Conservation (phyloP, 2,113 vertebrate species). For the Vulpes ferrilata region DNA sequence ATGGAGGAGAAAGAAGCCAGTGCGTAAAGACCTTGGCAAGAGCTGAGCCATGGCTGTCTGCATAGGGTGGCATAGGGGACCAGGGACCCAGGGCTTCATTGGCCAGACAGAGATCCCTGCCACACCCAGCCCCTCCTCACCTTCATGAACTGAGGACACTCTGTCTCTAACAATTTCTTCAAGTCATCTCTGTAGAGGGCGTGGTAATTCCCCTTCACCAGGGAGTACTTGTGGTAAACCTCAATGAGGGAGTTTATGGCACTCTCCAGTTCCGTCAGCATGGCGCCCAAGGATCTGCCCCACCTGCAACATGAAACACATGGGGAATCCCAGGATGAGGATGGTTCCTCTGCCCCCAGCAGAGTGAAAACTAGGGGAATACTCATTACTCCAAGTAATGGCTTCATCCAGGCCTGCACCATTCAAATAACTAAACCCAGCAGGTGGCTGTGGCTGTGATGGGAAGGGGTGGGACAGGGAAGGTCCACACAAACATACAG, state of each 20-base stretch:
- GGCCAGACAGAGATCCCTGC: neutral
- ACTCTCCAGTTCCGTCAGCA: constrained; percentile 61
- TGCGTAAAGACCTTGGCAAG: neutral
- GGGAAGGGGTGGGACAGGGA: neutral
- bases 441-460: neutral
- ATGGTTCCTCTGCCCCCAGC: neutral
- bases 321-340: neutral
- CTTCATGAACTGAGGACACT: constrained; percentile 29
- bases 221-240: constrained; percentile 59
- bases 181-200: constrained; percentile 57
- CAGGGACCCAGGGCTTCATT: neutral
- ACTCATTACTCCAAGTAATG: neutral
- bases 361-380: neutral
- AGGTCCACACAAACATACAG: neutral
- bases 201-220: rapidly evolving
- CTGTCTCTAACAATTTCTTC: neutral
- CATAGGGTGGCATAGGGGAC: rapidly evolving
- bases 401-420: neutral
- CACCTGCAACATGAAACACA: constrained; percentile 16
- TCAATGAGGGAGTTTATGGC: neutral
- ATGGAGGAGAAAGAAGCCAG: neutral
- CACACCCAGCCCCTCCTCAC: constrained; percentile 49
- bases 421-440: neutral
- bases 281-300: neutral
- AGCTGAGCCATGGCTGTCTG: neutral